Base-by-base conservation (phyloP, 2,888 invertebrate genomes). In the Volucella inflata region DNA sequence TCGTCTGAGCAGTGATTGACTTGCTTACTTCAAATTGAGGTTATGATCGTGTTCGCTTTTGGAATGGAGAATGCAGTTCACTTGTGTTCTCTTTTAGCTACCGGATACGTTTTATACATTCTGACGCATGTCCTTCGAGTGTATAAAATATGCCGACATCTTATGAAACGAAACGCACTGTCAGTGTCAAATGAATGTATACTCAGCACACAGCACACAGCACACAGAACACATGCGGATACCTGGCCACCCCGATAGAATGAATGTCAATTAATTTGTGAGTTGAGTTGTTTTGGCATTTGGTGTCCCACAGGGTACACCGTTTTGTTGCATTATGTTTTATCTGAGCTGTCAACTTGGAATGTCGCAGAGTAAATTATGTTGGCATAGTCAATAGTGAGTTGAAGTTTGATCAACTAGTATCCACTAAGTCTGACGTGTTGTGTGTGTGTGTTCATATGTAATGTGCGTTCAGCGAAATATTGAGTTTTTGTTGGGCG, bases 201-300 rank as follows among this genome's bases (percentile, higher is more conserved):
- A 30, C 30, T 30, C 30, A 30, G 6, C 30, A 30, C 30, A n/a
- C n/a, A n/a, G n/a, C n/a, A n/a, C n/a, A n/a, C n/a, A n/a, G n/a
- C n/a, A n/a, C n/a, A n/a, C n/a, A n/a, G n/a, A n/a, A n/a, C n/a
- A 30, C 30, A 30, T 30, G 30, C 30, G 30, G 30, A 30, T 53
- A 38, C 14, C 14, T 11, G 12, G 46, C 44, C 38, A 17, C 51
- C 30, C 8, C 62, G 16, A 11, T 14, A 10, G 36, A 55, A 42
- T 30, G 82, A 72, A 71, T 72, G 78, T 64, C 83, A 83, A 78
- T 83, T 78, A 74, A 67, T 57, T 30, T 70, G 48, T 64, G 48
- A 77, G 62, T 62, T 78, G 77, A 82, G 53, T 48, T 46, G 44
- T 62, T 77, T 72, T 71, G 83, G 38, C 83, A 68, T 59, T 68